Base-by-base conservation (phyloP, 2,113 vertebrate genomes). In the Pachyramphus minor region DNA sequence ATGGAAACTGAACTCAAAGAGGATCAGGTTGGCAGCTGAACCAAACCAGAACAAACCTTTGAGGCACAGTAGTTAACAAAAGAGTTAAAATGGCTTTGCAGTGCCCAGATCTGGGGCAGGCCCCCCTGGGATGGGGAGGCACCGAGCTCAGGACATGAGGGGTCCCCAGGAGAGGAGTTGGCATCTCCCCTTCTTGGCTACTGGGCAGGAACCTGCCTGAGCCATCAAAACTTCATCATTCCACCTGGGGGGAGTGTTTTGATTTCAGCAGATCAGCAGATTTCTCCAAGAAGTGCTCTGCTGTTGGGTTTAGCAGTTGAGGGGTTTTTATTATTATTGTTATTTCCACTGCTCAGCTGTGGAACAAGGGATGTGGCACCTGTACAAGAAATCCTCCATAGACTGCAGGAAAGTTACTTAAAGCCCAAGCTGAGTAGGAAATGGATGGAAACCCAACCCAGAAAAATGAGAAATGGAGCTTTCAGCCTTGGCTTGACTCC, bases 141-240 rank as follows among this genome's bases (percentile, higher is more conserved):
- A 2, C 23, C 15, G 18, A 77, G 52, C 31, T 67, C 1, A 0
- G 16, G 62, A 8, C 5, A 9, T 0, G 8, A 0, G 3, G 14
- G 21, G 19, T 30, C 25, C 19, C 13, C 56, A 30, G 21, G 37
- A 84, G 11, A 23, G 62, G 22, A 62, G 16, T 6, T 89, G 83
- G n/a, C 35, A 58, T 69, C 55, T 92, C 35, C 67, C 11, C 22
- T 85, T 68, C 42, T 55, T 72, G 69, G 35, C 74, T 60, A 42
- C 49, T 39, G 53, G 41, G 62, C 53, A 75, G 37, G 55, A 81
- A 30, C 21, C 66, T 72, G n/a, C 47, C 35, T 41, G 56, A 37
- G 19, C 59, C 28, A 12, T 59, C 63, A 37, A 39, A 49, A 12
- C 20, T 87, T 63, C 80, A 25, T 50, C 77, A 33, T 14, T 35